Base-by-base conservation (phyloP, 2,888 invertebrate species). In the Cerastis leucographa region DNA sequence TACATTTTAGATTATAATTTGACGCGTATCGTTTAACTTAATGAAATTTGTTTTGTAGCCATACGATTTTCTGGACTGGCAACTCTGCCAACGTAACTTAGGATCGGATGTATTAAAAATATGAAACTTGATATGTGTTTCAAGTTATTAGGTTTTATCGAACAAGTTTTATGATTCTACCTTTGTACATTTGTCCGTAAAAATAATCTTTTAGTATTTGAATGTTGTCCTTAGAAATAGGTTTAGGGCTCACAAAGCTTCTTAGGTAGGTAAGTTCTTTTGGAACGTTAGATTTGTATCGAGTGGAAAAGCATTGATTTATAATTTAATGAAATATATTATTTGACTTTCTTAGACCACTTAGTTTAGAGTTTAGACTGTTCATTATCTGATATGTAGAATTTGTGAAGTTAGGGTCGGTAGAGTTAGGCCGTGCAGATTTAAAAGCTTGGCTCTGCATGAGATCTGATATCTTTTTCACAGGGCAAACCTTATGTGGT, bases 1-100 rank as follows among this genome's bases (percentile, higher is more conserved):
- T 92, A 92, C 91, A 92, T 92, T 95, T 94, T 93, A 91, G 92
- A 92, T 94, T 93, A 93, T 92, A 93, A 93, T 94, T 92, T 94
- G 94, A 94, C 94, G 92, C 92, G 90, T 85, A 88, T 89, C 90
- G 89, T 92, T 91, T 92, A 91, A 91, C 89, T 92, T 93, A 94
- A 94, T 93, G 91, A 91, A 92, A 93, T 94, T 92, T 92, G 91
- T 93, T 93, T 92, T 90, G 88, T 90, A 84, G 77, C 90, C 86
- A 68, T 76, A 84, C 78, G 79, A 72, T 85, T 89, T 87, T 81
- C 85, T 88, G 79, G 82, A 75, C 84, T 85, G 81, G 71, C 66
- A 81, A 80, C 77, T 56, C 51, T 76, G 79, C 46, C 51, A 84
- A 65, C 70, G 69, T 87, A 85, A 85, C 73, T 86, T 83, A 81